A percentile compares a stretch with the other conserved stretches of the same genome.
Conservation (phyloP, 2,113 vertebrate species). For the Melanostigma gelatinosum region DNA sequence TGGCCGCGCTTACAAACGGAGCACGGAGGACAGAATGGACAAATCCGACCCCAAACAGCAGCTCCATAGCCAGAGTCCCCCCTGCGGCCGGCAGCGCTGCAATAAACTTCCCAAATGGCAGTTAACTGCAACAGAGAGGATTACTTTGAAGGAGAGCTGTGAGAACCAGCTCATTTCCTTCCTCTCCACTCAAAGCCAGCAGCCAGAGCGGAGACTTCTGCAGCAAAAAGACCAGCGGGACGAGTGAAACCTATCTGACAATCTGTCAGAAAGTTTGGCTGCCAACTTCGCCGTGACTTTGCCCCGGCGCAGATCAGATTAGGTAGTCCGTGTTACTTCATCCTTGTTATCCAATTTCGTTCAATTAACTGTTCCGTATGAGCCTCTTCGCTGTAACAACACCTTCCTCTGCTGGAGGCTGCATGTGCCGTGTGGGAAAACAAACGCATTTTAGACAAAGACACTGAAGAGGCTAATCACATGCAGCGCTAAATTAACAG, state of each 20-base stretch:
- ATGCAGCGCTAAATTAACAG: slow-evolving; percentile 43
- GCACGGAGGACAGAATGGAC: slow-evolving; percentile 38
- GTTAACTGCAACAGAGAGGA: slow-evolving; percentile 32
- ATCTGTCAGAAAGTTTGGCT: slow-evolving; percentile 39
- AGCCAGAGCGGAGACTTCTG: not conserved
- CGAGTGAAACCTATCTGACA: slow-evolving; percentile 16
- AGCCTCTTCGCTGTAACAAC: not conserved
- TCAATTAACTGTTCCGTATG: slow-evolving; percentile 42
- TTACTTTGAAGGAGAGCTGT: slow-evolving; percentile 25
- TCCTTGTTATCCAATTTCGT: slow-evolving; percentile 44
- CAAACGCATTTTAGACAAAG: slow-evolving; percentile 24
- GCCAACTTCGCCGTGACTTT: slow-evolving; percentile 46
- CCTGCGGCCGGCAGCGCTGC: not conserved
- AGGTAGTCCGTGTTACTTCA: slow-evolving; percentile 8
- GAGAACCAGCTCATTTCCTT: slow-evolving; percentile 24
- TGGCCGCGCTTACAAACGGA: slow-evolving; percentile 38
- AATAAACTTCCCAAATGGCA: slow-evolving; percentile 29
- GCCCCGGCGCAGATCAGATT: slow-evolving; percentile 26
- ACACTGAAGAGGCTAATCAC: slow-evolving; percentile 42
- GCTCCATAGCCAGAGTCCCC: slow-evolving; percentile 25
- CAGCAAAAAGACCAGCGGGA: not conserved
- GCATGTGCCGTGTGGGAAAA: slow-evolving; percentile 1
- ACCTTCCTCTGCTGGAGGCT: not conserved
- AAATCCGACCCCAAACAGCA: slow-evolving; percentile 29
- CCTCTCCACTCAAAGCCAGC: not conserved